phyloP scores from a whole-genome alignment of 92 coral and sea anemone species.

The Zoanthus solanderi region DNA sequence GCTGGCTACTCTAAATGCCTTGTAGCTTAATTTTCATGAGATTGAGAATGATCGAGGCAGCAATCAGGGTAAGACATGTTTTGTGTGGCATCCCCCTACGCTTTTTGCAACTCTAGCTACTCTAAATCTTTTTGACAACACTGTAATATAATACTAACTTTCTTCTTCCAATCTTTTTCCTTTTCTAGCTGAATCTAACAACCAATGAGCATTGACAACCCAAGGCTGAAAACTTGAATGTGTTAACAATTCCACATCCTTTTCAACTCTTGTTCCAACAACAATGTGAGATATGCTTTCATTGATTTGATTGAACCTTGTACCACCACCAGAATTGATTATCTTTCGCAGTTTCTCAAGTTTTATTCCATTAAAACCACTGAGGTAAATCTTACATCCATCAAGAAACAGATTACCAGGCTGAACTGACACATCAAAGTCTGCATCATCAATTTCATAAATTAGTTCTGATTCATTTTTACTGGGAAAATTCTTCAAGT shows the following conservation, averaged over 20 bases:
- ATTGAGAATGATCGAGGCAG: too few relatives aligned
- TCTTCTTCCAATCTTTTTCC: constrained; percentile 83
- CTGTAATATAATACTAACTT: constrained; percentile 47
- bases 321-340: constrained; percentile 92
- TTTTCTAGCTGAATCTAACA: constrained; percentile 87
- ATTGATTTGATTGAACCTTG: constrained; percentile 94
- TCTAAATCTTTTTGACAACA: too few relatives aligned
- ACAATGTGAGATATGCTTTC: constrained; percentile 93
- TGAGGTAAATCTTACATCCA: constrained; percentile 91
- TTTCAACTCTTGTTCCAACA: constrained; percentile 65
- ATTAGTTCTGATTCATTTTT: constrained; percentile 43
- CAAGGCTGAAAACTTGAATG: constrained; percentile 80
- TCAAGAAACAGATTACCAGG: constrained; percentile 92
- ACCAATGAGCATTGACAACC: constrained; percentile 88
- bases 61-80: too few relatives aligned
- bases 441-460: constrained; percentile 50
- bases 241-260: constrained; percentile 74
- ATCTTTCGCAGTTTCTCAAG: constrained; percentile 86
- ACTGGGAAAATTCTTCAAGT: constrained; percentile 8
- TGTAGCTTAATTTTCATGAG: too few relatives aligned
- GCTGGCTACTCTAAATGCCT: too few relatives aligned
- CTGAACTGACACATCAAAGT: constrained; percentile 72
- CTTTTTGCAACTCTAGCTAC: too few relatives aligned
- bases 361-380: constrained; percentile 82
- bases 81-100: too few relatives aligned